These are phyloP conservation scores for Sebastes reedi DNA, from an alignment of 2,797 vertebrate genomes.

Conservation along the genomic window DNA sequence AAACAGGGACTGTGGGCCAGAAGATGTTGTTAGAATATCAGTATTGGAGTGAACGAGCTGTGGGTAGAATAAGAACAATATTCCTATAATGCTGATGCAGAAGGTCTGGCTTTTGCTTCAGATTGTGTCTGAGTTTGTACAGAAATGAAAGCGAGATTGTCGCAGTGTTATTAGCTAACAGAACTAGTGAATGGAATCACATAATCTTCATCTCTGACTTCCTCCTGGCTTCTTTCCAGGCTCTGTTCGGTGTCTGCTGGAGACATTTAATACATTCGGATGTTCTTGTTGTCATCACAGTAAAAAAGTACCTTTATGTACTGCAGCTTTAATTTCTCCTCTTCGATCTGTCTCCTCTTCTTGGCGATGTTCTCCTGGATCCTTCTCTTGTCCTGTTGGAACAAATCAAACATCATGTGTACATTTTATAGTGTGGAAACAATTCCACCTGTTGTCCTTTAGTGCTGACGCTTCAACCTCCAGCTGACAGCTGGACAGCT, in stretches of 20 bases:
- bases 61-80: background rate
- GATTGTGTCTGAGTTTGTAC: background rate
- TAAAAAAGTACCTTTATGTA: slow-evolving; percentile 89
- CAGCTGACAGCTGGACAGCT: slow-evolving; percentile 42
- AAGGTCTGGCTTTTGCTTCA: background rate
- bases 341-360: slow-evolving; percentile 91
- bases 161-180: background rate
- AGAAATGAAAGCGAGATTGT: background rate
- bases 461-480: slow-evolving; percentile 31
- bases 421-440: slow-evolving; percentile 42
- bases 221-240: background rate
- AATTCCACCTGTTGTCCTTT: slow-evolving; percentile 51
- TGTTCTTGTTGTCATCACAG: background rate
- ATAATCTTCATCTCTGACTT: background rate
- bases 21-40: background rate
- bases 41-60: background rate
- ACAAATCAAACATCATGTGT: slow-evolving; percentile 26
- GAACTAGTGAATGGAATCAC: background rate
- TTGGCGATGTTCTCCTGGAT: slow-evolving; percentile 93
- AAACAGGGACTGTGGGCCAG: background rate
- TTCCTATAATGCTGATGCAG: background rate
- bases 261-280: background rate
- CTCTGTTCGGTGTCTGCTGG: background rate
- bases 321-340: slow-evolving; percentile 94
- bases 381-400: slow-evolving; percentile 92